Base-by-base conservation (phyloP, 2,888 invertebrate genomes). In the Chrysomela aeneicollis region DNA sequence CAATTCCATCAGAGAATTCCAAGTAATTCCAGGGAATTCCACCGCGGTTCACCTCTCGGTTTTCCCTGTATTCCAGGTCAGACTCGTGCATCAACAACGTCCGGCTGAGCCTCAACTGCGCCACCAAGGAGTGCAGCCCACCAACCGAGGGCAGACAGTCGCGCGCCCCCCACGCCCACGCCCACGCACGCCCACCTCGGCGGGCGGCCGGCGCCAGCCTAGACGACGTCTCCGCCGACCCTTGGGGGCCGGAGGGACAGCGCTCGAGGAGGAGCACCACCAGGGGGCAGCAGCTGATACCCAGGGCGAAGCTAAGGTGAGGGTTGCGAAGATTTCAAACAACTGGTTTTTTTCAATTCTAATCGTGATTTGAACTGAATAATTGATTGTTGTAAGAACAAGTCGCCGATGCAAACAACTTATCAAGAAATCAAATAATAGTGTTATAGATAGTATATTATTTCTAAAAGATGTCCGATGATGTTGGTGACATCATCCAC, bases 231-330 rank as follows among this genome's bases (percentile, higher is more conserved):
- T 82, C 82, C 49, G 77, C 71, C 60, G 72, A 78, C 63, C 80
- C 79, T 19, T 76, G 78, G 70, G 79, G 79, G 18, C 66, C 64
- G 1, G 42, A 46, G 74, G 75, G 6, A 75, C n/a, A n/a, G n/a
- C n/a, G 70, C 42, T 63, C 78, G 50, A 71, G 78, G 53, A 62
- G 79, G 55, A 76, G 75, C 52, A 66, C 76, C 21, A 69, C 61
- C 55, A 63, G 72, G 58, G 85, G 92, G 74, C 90, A 90, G 58
- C 92, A 92, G 82, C 85, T 93, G 63, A 93, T 93, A 82, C 92
- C 93, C 64, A 87, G 93, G 75, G 92, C 92, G 57, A 91, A 90
- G 79, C 85, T 92, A 6, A n/a, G n/a, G n/a, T n/a, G n/a, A n/a
- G n/a, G n/a, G n/a, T n/a, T n/a, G n/a, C n/a, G n/a, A n/a, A n/a